phyloP scores from a whole-genome alignment of 2,113 vertebrate species.

The Semicossyphus pulcher region DNA sequence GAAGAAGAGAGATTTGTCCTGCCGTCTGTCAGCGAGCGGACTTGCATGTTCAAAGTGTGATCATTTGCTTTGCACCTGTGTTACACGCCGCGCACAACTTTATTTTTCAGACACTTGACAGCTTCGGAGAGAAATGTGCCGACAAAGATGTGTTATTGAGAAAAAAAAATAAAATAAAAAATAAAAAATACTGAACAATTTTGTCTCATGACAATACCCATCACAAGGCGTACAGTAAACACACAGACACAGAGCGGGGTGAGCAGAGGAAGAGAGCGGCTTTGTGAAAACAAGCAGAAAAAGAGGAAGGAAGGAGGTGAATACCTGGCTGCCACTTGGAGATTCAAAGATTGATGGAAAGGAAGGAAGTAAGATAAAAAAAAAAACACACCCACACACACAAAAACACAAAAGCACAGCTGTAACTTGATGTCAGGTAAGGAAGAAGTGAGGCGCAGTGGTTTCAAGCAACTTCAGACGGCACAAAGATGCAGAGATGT shows the following conservation, averaged over 20 bases:
- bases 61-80: conserved; percentile 55
- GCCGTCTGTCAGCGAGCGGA: conserved; percentile 35
- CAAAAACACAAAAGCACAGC: conserved; percentile 11
- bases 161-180: too few species aligned
- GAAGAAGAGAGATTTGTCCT: conserved; percentile 9
- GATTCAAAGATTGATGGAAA: conserved; percentile 40
- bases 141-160: conserved; percentile 64
- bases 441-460: not conserved
- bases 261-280: conserved; percentile 28
- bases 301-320: conserved; percentile 1
- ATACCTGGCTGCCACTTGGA: conserved; percentile 30
- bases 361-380: not conserved
- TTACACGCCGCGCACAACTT: conserved; percentile 14
- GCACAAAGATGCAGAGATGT: not conserved
- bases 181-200: conserved; percentile 37
- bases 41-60: conserved; percentile 44
- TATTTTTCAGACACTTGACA: conserved; percentile 49
- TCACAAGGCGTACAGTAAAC: conserved; percentile 50
- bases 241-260: conserved; percentile 5
- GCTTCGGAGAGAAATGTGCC: conserved; percentile 32
- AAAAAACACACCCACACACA: not conserved
- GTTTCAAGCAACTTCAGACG: not conserved
- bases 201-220: conserved; percentile 60
- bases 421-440: conserved; percentile 13
- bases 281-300: conserved; percentile 27